Base-by-base conservation (phyloP, 92 coral and sea anemone species). In the Epizoanthus scotinus region DNA sequence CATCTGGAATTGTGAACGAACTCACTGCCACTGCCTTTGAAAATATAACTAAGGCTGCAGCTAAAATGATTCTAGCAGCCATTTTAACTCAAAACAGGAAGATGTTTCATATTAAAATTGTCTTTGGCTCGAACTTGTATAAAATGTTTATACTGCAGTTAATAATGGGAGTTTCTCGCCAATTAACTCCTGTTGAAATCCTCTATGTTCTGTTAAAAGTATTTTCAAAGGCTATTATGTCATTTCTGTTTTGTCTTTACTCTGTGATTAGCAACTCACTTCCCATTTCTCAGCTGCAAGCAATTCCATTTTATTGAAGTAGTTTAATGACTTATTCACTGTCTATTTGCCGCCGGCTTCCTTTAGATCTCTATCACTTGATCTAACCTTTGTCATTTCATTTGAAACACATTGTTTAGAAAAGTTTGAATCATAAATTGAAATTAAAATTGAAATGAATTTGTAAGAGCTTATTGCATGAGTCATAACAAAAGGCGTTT, bases 191-290 rank as follows among this genome's bases (percentile, higher is more conserved):
- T 64, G 29, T 64, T 29, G 70, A 27, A 64, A 64, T 27, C 7
- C 29, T 34, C 44, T 26, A 10, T 28, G 44, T 15, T 19, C 47
- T 15, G 18, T 21, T 63, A 29, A 64, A 44, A 27, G 70, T 13
- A 3, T 27, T 27, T 63, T 27, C 29, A 29, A 38, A 29, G 40
- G 13, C 9, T 64, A 29, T 64, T 29, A 64, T 7, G 17, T 2
- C 70, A 64, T 34, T 38, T 64, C 44, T 64, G 29, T 63, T 62
- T 31, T 29, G 47, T 28, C 47, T 64, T 34, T 64, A 31, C 36
- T 64, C 70, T 27, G 15, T 64, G 70, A 64, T 26, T 64, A 20
- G 70, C 31, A 29, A 14, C n/a, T 4, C 0, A 57, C 34, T 64
- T 64, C 0, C 10, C 34, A 28, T 64, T 64, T 64, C 3, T 19